Evolutionary conservation across 2,113 vertebrate genomes (phyloP), one percentile per base, ranked within the genome.

Genomic region (Danionella cerebrum): DNA sequence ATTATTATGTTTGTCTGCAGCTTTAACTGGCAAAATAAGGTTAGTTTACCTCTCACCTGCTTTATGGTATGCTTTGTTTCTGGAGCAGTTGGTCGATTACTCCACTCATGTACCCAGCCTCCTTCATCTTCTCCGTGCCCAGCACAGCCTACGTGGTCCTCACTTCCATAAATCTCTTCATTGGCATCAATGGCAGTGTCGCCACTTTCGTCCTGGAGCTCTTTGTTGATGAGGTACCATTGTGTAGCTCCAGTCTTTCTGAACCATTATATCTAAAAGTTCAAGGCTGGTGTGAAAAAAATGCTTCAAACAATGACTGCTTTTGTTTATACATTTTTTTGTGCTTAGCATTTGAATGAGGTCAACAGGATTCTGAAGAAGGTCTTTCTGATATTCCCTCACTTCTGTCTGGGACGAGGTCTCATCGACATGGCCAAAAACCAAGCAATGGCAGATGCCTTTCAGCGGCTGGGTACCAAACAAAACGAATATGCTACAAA

Each of bases 351-450:
- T 77, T 70, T 91, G 63, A 88, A 88, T 0, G 73, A 84, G 9
- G 82, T 90, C 48, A 91, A 90, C 85, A 79, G 55, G 11, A 80
- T 89, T 73, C 67, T 91, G 55, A 89, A 89, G 77, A 88, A 87
- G 35, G 82, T 90, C 50, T 90, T 91, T 59, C 80, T 90, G 69
- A 87, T 91, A 62, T 91, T 91, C 67, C 89, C 89, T 50, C 89
- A 91, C 65, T 91, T 90, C 85, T 90, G 89, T 63, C 72, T 91
- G 73, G 89, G 89, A 65, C 82, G 89, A 65, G 89, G 89, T 25
- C 87, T 91, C 67, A 90, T 91, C 6, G 89, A 90, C 77, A 88
- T 91, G 87, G 89, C 89, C 29, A 90, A 89, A 72, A 91, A 89
- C 79, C 89, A 91, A 76, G 88, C 88, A 21, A 86, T 89, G 83